These are phyloP conservation scores for Danio tinwini DNA, from an alignment of 2,797 vertebrate genomes.

Conservation along the genomic window DNA sequence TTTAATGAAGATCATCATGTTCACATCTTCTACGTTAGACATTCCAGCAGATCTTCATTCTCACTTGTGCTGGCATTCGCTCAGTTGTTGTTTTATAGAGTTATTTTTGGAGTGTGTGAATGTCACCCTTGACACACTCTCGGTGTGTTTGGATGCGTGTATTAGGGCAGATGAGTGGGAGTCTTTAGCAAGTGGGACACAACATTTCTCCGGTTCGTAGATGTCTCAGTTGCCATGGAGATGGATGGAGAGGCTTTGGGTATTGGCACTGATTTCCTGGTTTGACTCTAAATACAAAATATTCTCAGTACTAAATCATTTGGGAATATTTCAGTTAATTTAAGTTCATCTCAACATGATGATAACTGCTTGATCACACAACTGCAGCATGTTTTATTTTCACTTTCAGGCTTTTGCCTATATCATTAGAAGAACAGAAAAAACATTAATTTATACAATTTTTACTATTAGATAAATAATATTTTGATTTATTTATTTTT, in stretches of 20 bases:
- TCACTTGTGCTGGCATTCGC: not conserved
- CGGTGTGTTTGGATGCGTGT: not conserved
- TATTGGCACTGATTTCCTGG: slow-evolving; percentile 2
- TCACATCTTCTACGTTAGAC: not conserved
- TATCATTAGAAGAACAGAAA: not conserved
- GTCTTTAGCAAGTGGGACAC: slow-evolving; percentile 50
- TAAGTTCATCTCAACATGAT: not conserved
- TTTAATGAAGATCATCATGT: not conserved
- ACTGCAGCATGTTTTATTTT: not conserved
- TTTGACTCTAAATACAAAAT: not conserved
- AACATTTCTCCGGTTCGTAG: slow-evolving; percentile 36
- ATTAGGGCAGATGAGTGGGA: slow-evolving; percentile 25
- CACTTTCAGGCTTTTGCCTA: not conserved
- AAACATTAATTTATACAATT: not conserved
- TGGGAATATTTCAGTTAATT: not conserved
- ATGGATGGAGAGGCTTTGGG: slow-evolving; percentile 12
- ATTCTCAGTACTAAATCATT: not conserved
- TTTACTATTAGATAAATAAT: too few species aligned
- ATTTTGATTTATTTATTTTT: too few species aligned
- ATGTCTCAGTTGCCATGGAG: slow-evolving; percentile 54
- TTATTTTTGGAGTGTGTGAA: slow-evolving; percentile 30
- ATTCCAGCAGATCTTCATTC: slow-evolving; percentile 26
- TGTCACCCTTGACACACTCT: slow-evolving; percentile 2
- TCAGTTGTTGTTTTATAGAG: slow-evolving; percentile 25
- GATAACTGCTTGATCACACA: not conserved